Evolutionary conservation across 2,888 invertebrate genomes (phyloP), one percentile per base, ranked within the genome.

Genomic region (Nebria brevicollis): DNA sequence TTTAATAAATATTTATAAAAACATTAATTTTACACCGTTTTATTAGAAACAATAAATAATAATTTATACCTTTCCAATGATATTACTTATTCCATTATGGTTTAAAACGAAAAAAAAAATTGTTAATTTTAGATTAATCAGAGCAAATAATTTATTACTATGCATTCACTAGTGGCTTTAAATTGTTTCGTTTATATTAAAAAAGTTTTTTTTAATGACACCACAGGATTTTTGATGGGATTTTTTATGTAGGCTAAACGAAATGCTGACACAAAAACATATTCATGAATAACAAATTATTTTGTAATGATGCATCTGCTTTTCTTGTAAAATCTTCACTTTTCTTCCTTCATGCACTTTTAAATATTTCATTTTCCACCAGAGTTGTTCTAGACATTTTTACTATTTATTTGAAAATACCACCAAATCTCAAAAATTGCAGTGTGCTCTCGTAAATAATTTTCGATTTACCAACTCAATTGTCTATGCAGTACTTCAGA

Each of bases 281-380:
- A 20, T 68, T 79, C 79, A 79, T 79, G 79, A 79, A 74, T 75
- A 41, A 54, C 79, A 74, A 68, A 79, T 74, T n/a, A 34, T 43
- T 41, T 42, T 42, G 64, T 78, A 78, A 78, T 75, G 75, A 79
- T 20, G 20, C 20, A 66, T 43, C 66, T 78, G 66, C 70, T 70
- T 70, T 70, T 20, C 34, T 2, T 70, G 26, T 1, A 70, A 20
- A 70, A 70, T 25, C 70, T 70, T 7, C 70, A 26, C 26, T 70
- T 70, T 70, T 34, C 70, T 70, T 70, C 7, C 70, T 25, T 13
- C n/a, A 34, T 15, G 25, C 70, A 20, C 26, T 1, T 66, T 65
- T 77, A 41, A 77, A 77, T 77, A 26, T 72, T 77, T 72, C 34
- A 77, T 72, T 25, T 26, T 54, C 25, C 43, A 54, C 65, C 72